Percentiles rank a stretch among this genome's conserved stretches.
Evolutionary conservation across 2,888 invertebrate genomes (phyloP).

Genomic region (Synanthedon formicaeformis): DNA sequence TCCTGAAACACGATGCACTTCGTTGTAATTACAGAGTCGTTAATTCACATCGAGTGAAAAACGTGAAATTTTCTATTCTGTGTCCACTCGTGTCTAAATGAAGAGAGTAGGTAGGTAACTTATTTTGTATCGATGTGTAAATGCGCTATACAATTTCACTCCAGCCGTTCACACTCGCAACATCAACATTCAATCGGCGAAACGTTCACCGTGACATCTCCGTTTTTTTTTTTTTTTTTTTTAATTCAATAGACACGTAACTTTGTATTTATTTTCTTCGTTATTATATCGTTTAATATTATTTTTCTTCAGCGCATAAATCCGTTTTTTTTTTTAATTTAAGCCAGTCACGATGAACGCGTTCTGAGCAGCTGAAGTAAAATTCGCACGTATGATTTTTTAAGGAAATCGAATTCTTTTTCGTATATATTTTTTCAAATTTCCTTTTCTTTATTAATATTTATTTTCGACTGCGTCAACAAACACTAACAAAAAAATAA

Average conservation of each 20-base stretch:
- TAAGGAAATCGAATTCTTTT: not conserved
- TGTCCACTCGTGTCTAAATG: not conserved
- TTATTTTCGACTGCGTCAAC: conserved; percentile 16
- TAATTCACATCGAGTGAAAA: not conserved
- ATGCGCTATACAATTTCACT: conserved; percentile 42
- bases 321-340: not conserved
- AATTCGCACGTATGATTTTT: not conserved
- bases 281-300: not conserved
- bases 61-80: not conserved
- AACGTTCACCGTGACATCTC: conserved; percentile 40
- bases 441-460: not conserved
- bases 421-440: not conserved
- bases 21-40: conserved; percentile 23
- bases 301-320: not conserved
- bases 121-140: conserved; percentile 37
- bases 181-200: conserved; percentile 44
- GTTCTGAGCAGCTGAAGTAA: conserved; percentile 46
- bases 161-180: conserved; percentile 26
- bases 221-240: conserved; percentile 7
- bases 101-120: not conserved
- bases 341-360: conserved; percentile 27
- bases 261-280: not conserved
- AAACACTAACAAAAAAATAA: conserved; percentile 17
- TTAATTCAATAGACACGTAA: not conserved
- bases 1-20: conserved; percentile 56